Evolutionary conservation across 1,140 invertebrate species (phyloP), one percentile per base, ranked within the genome.

Genomic region (Proales similis): DNA sequence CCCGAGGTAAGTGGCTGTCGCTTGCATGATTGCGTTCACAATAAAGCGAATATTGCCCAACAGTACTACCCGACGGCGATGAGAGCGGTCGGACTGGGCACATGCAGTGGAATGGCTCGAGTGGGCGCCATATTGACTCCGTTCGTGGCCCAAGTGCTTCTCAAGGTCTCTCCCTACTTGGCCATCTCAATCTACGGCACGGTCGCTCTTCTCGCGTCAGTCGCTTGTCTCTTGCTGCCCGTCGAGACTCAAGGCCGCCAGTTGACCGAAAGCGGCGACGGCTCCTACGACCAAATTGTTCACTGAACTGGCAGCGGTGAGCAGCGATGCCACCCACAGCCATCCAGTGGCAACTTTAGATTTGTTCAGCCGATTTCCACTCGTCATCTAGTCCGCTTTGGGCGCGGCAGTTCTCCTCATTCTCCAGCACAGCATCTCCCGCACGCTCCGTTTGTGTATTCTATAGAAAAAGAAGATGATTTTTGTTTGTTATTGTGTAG

Each of bases 121-220:
- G 79, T 93, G 24, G 90, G 90, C 32, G 89, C 90, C 17, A 91
- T 92, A 82, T 74, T 89, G 2, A 92, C 90, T 2, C 90, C 90
- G 1, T 91, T 92, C 71, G 83, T 94, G 30, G 88, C 89, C 17
- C 88, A 92, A 81, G 88, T 91, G 75, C 66, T 65, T 19, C 29
- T 51, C 33, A 70, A 70, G 46, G 63, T 64, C 7, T 75, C 74
- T n/a, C 67, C 72, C 3, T 71, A 72, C 49, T 22, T 70, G 5
- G 68, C 74, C 24, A 71, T 77, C 17, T 68, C 68, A 14, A 68
- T 70, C 2, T 77, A 76, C 64, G 74, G 70, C 29, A 66, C 64
- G 11, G 68, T 75, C 38, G 67, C 69, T 36, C 39, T 75, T 6
- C 36, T 74, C 20, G 73, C 72, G n/a, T 68, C 71, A 11, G 62